A percentile compares a stretch with the other conserved stretches of the same genome.
phyloP scores from a whole-genome alignment of 2,888 invertebrate genomes.

The Plagodis pulveraria region DNA sequence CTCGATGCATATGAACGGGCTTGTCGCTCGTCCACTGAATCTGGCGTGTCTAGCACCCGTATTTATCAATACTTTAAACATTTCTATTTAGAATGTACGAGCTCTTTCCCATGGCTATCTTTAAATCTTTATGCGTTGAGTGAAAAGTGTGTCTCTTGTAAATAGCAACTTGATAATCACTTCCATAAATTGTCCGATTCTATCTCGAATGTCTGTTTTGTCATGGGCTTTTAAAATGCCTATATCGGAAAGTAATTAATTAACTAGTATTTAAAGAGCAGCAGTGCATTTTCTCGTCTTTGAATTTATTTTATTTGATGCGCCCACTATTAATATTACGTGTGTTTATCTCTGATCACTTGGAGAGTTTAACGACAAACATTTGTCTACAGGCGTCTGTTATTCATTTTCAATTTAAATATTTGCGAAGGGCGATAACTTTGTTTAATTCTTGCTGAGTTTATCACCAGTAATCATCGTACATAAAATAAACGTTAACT shows the following conservation, averaged over 20 bases:
- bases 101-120: constrained; percentile 36
- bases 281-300: constrained; percentile 1
- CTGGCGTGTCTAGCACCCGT: constrained; percentile 52
- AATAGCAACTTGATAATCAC: constrained; percentile 20
- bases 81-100: constrained; percentile 46
- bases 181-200: constrained; percentile 18
- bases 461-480: constrained; percentile 41
- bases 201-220: constrained; percentile 13
- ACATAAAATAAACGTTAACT: constrained; percentile 32
- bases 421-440: constrained; percentile 38
- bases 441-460: constrained; percentile 27
- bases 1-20: constrained; percentile 60
- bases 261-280: constrained; percentile 12
- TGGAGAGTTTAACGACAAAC: constrained; percentile 31
- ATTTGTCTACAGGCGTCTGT: constrained; percentile 36
- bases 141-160: constrained; percentile 16
- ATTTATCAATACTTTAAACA: constrained; percentile 47
- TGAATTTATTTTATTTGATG: constrained; percentile 26
- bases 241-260: constrained; percentile 26
- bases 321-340: constrained; percentile 27
- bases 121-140: constrained; percentile 18
- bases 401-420: constrained; percentile 46
- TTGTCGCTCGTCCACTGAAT: constrained; percentile 47
- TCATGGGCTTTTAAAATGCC: constrained; percentile 15
- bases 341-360: constrained; percentile 25